Base-by-base conservation (phyloP, 2,113 vertebrate genomes). In the Prinia subflava region DNA sequence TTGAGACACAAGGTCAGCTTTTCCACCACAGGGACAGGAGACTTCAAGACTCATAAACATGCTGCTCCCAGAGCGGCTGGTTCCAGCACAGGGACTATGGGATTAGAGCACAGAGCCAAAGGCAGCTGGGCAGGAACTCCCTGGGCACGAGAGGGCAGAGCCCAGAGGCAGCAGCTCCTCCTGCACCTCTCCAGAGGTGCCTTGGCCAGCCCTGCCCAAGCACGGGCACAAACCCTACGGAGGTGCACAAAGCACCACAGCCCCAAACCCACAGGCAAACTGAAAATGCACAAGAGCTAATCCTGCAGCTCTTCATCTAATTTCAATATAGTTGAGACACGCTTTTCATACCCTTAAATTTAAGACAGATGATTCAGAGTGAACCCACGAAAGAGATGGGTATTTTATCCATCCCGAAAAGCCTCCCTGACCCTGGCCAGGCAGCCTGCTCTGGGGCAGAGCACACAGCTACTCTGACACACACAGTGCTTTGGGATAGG, bases 271-370 rank as follows among this genome's bases (percentile, higher is more conserved):
- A 47, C 9, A 71, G 69, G 41, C 60, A 56, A 60, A 52, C 0
- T 70, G 47, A 68, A 95, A 94, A 87, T 28, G 62, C 56, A 35
- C 21, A 89, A 39, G 56, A 94, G 57, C 69, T 91, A 92, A 97
- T 87, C 80, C 69, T 83, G 59, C 30, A 27, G 79, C 70, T 89
- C 86, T n/a, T 53, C 57, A 89, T 83, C 56, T 77, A 46, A 89
- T 84, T 90, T 92, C 86, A 89, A 52, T 67, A 31, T 16, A 60
- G 64, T n/a, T 52, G 64, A 95, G 88, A 94, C 89, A 81, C 11
- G 14, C 15, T 82, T 82, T 70, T 37, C 31, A 33, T 35, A 78
- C 15, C 56, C 69, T 92, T 78, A 93, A 62, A 84, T 94, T 93
- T 83, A 50, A 63, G 25, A 21, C 9, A 37, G 60, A n/a, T 87